Conservation (phyloP, 2,888 invertebrate species). For the Drosophila percnosoma region DNA sequence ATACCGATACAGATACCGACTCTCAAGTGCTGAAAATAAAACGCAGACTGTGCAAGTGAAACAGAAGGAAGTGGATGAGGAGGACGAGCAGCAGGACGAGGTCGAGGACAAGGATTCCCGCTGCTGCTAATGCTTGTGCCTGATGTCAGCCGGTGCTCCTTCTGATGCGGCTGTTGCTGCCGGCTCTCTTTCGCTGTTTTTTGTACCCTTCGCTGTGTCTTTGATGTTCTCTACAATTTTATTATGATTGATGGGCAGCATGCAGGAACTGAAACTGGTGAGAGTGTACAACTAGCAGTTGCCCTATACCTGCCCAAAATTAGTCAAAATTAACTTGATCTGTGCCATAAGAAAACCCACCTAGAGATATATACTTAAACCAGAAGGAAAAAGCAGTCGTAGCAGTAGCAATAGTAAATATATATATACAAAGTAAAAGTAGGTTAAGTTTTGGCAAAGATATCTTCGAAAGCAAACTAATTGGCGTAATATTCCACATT, state of each 20-base stretch:
- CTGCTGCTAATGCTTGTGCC: conserved; percentile 18
- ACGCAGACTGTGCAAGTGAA: conserved; percentile 37
- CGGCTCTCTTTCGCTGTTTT: conserved; percentile 12
- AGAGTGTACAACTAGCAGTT: not conserved
- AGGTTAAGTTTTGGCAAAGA: not conserved
- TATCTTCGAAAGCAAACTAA: not conserved
- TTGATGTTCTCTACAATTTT: conserved; percentile 55
- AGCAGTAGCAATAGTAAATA: not conserved
- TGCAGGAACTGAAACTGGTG: conserved; percentile 5
- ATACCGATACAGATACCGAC: conserved; percentile 18
- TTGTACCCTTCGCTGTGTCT: conserved; percentile 37
- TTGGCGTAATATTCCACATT: not conserved
- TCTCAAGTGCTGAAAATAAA: conserved; percentile 69
- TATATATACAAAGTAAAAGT: not conserved
- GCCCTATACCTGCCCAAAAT: not conserved
- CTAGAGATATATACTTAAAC: not conserved
- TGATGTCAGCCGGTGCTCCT: conserved; percentile 5
- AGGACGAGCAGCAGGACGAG: not conserved
- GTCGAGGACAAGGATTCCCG: conserved; percentile 9
- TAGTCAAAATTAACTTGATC: not conserved
- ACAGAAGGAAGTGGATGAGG: not conserved
- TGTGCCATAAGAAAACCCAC: not conserved
- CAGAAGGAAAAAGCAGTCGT: not conserved
- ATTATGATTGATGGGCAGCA: conserved; percentile 75
- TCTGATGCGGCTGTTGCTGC: not conserved